These are phyloP conservation scores for Brachylomia viminalis DNA, from an alignment of 2,888 invertebrate species.

Conservation along the genomic window DNA sequence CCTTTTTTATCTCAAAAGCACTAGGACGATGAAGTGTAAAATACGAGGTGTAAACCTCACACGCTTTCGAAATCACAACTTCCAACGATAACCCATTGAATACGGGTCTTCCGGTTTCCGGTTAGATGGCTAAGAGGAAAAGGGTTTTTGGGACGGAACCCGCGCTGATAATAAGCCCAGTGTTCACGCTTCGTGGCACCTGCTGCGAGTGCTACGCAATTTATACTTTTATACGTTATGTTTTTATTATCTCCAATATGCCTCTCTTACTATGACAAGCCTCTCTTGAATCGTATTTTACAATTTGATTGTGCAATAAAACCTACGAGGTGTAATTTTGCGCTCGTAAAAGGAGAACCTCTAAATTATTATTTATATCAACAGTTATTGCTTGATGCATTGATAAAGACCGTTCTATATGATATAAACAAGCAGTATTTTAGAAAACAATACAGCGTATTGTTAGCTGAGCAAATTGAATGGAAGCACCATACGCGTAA, in stretches of 20 bases:
- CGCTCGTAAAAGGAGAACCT: constrained; percentile 47
- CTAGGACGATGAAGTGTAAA: constrained; percentile 51
- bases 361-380: constrained; percentile 41
- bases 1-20: constrained; percentile 50
- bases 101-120: constrained; percentile 73
- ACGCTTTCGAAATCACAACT: constrained; percentile 67
- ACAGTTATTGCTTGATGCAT: constrained; percentile 42
- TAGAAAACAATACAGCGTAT: constrained; percentile 50
- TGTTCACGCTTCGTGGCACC: constrained; percentile 71
- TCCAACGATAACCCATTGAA: constrained; percentile 70
- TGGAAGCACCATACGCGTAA: constrained; percentile 68
- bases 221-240: constrained; percentile 61
- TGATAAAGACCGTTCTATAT: constrained; percentile 8
- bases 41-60: constrained; percentile 63
- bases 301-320: constrained; percentile 45
- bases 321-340: constrained; percentile 45
- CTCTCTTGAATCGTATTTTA: constrained; percentile 51
- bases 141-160: constrained; percentile 68
- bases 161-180: constrained; percentile 71
- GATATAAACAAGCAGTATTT: constrained; percentile 34
- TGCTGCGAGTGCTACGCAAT: constrained; percentile 70
- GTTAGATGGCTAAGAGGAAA: constrained; percentile 65
- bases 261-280: constrained; percentile 49
- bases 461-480: constrained; percentile 69
- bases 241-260: constrained; percentile 62